phyloP scores from a whole-genome alignment of 2,888 invertebrate genomes.

The Craniophora ligustri region DNA sequence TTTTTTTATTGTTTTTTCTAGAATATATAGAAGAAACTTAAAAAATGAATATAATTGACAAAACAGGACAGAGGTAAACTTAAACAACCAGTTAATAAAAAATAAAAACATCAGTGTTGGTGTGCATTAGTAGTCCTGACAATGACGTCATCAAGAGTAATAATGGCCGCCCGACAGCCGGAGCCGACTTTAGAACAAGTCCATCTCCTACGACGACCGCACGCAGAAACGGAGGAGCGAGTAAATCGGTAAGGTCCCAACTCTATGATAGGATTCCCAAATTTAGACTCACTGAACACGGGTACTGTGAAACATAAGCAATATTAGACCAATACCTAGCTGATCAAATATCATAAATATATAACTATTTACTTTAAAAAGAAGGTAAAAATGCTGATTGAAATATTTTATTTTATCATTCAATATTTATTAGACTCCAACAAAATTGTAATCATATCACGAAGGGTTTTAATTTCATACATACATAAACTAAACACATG shows the following conservation, averaged over 20 bases:
- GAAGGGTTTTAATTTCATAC: no score
- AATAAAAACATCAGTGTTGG: slow-evolving; percentile 55
- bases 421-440: no score
- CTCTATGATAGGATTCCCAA: slow-evolving; percentile 57
- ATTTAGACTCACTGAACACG: slow-evolving; percentile 22
- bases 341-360: no score
- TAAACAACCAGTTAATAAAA: background rate
- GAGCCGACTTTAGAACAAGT: slow-evolving; percentile 36
- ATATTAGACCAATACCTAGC: background rate
- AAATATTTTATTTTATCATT: no score
- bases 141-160: slow-evolving; percentile 63
- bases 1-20: no score
- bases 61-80: background rate
- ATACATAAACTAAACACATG: no score
- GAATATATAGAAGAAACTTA: no score
- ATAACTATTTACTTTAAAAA: no score
- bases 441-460: no score
- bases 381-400: no score
- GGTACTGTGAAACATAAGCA: slow-evolving; percentile 10
- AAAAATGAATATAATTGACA: background rate
- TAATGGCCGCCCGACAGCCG: slow-evolving; percentile 60
- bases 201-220: slow-evolving; percentile 55
- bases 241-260: slow-evolving; percentile 67
- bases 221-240: slow-evolving; percentile 29
- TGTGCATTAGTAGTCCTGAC: slow-evolving; percentile 61